Conservation (phyloP, 2,113 vertebrate genomes). For the Pollachius pollachius region DNA sequence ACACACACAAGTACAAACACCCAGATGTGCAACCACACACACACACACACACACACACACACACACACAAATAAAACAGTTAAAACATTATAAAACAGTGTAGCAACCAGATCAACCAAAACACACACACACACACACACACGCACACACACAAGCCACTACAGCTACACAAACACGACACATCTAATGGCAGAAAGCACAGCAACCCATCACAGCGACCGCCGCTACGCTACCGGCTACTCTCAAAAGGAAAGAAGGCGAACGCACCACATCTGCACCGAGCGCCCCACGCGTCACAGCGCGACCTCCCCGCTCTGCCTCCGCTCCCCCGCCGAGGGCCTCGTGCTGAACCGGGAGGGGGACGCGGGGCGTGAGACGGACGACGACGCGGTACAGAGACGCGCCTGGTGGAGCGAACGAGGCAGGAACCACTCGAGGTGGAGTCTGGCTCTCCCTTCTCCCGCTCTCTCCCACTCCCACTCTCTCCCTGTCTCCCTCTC, state of each 20-base stretch:
- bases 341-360: slow-evolving; percentile 43
- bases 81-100: too few species aligned
- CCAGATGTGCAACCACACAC: too few species aligned
- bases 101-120: background rate
- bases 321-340: too few species aligned
- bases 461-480: slow-evolving; percentile 1
- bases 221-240: too few species aligned
- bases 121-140: background rate
- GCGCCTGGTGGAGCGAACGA: slow-evolving; percentile 31
- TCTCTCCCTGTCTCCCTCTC: background rate
- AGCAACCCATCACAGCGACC: too few species aligned
- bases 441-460: background rate
- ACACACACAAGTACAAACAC: too few species aligned
- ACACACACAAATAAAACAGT: too few species aligned
- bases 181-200: too few species aligned
- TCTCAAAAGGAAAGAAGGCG: too few species aligned
- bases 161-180: background rate
- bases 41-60: too few species aligned
- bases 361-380: slow-evolving; percentile 59
- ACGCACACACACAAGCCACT: background rate
- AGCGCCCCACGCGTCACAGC: slow-evolving; percentile 18
- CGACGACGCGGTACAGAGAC: slow-evolving; percentile 52
- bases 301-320: slow-evolving; percentile 42
- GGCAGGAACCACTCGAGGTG: slow-evolving; percentile 30
- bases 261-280: too few species aligned